Percentiles rank a stretch among this genome's conserved stretches.
Evolutionary conservation across 2,797 vertebrate genomes (phyloP).

Genomic region (Silurus aristotelis): DNA sequence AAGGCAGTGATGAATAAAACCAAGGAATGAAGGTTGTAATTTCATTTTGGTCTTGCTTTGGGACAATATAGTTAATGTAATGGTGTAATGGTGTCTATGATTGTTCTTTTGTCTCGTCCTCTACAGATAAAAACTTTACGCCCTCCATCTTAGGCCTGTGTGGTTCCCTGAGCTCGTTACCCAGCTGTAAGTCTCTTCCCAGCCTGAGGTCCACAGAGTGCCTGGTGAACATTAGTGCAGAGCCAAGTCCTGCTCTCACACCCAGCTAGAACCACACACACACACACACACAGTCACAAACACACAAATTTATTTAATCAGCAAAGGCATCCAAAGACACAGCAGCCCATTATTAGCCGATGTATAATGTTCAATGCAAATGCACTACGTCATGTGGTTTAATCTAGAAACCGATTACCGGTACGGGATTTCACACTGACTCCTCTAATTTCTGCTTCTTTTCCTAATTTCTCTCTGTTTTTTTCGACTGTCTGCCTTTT

Average conservation of each 20-base stretch:
- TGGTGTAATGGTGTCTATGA: background rate
- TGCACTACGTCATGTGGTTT: background rate
- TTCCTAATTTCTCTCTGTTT: background rate
- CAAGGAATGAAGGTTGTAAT: too few relatives aligned
- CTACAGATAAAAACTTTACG: slow-evolving; percentile 89
- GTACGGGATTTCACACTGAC: too few relatives aligned
- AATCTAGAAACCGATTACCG: background rate
- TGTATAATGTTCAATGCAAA: background rate
- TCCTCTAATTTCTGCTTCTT: background rate
- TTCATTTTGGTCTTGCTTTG: too few relatives aligned
- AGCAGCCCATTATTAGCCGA: background rate
- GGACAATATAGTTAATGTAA: too few relatives aligned
- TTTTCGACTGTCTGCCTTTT: background rate
- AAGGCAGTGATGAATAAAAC: too few relatives aligned
- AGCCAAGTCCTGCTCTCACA: slow-evolving; percentile 90
- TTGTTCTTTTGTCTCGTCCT: background rate
- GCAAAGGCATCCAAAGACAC: slow-evolving; percentile 38
- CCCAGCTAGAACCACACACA: slow-evolving; percentile 81
- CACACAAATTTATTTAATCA: background rate
- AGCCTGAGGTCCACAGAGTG: slow-evolving; percentile 98
- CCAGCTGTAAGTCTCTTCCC: slow-evolving; percentile 93
- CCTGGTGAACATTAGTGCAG: slow-evolving; percentile 93
- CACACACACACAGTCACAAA: slow-evolving; percentile 26
- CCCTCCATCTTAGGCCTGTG: slow-evolving; percentile 95
- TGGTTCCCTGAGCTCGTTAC: slow-evolving; percentile 91